phyloP scores from a whole-genome alignment of 2,113 vertebrate species.

The Peucedramus taeniatus region DNA sequence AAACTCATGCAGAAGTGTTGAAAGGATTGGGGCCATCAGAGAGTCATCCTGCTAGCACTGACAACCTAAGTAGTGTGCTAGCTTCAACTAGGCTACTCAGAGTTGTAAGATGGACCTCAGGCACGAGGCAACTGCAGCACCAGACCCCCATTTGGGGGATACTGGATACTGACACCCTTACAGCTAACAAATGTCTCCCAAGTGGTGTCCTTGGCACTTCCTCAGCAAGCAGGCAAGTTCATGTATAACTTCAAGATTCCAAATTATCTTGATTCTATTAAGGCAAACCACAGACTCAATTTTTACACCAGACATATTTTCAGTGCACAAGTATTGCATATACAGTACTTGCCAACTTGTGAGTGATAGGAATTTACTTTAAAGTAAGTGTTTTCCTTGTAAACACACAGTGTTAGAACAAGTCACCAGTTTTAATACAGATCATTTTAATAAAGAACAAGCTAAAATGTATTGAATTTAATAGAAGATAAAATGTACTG shows the following conservation, averaged over 20 bases:
- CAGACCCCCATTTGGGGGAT: background rate
- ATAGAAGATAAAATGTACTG: background rate
- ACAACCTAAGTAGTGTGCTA: background rate
- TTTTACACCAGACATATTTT: background rate
- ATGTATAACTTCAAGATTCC: background rate
- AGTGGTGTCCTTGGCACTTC: background rate
- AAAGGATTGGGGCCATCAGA: slow-evolving; percentile 6
- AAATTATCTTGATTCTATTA: background rate
- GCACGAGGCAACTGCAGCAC: background rate
- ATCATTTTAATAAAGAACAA: background rate
- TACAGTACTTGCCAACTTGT: background rate
- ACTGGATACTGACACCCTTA: background rate
- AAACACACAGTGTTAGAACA: background rate
- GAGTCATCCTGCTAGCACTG: background rate
- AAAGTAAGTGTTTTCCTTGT: background rate
- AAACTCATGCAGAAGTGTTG: background rate
- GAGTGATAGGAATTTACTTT: background rate
- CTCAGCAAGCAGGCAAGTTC: background rate
- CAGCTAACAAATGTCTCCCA: background rate
- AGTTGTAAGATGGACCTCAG: background rate
- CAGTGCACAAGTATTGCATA: background rate
- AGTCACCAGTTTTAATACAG: background rate
- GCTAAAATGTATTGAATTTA: background rate
- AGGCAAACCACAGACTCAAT: background rate
- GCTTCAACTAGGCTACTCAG: background rate